These are phyloP conservation scores for Chymomyza fuscimana DNA, from an alignment of 2,888 invertebrate genomes.

Conservation along the genomic window DNA sequence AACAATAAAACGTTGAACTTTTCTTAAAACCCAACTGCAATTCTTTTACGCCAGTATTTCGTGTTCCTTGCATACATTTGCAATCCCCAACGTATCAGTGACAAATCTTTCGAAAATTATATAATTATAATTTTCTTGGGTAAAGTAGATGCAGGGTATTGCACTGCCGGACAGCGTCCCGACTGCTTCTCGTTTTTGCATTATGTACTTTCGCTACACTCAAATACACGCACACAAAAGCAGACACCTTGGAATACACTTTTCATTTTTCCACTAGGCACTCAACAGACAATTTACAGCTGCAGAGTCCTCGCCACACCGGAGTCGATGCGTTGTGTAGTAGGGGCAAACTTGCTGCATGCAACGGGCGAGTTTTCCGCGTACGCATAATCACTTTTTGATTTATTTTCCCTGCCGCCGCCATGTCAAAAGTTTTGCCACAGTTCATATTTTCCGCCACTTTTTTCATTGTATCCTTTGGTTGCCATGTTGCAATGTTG, in stretches of 20 bases:
- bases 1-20: too few species aligned
- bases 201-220: conserved; percentile 5
- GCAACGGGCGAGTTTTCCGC: not conserved
- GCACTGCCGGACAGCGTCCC: too few species aligned
- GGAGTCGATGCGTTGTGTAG: not conserved
- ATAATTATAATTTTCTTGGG: too few species aligned
- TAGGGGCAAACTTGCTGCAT: not conserved
- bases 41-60: too few species aligned
- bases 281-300: conserved; percentile 71
- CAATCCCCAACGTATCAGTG: too few species aligned
- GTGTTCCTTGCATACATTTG: too few species aligned
- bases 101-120: too few species aligned
- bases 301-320: conserved; percentile 31
- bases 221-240: not conserved
- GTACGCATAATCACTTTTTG: conserved; percentile 68
- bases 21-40: too few species aligned
- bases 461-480: conserved; percentile 24
- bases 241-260: conserved; percentile 50
- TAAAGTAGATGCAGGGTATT: too few species aligned
- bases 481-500: not conserved
- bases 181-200: not conserved
- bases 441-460: conserved; percentile 50
- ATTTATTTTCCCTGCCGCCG: conserved; percentile 56
- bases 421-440: conserved; percentile 46
- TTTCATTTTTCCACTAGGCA: conserved; percentile 42